Conservation (phyloP, 35 echinoderm and acorn worm genomes). For the Heliocidaris erythrogramma region DNA sequence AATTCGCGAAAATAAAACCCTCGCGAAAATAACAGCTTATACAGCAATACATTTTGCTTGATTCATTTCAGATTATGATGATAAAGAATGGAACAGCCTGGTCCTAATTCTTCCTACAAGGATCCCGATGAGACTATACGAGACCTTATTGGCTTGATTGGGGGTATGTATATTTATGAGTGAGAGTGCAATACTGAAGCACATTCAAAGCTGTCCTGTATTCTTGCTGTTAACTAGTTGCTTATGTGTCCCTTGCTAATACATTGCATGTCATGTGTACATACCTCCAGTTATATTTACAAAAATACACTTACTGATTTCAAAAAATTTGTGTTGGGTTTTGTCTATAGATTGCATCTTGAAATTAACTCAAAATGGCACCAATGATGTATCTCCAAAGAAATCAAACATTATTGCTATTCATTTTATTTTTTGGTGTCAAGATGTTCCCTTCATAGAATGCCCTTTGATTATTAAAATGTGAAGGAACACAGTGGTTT, state of each 20-base stretch:
- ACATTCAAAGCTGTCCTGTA: background rate
- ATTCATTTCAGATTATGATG: constrained; percentile 30
- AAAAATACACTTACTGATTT: background rate
- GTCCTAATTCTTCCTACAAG: constrained; percentile 30
- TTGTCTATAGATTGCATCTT: background rate
- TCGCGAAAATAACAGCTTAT: too few relatives aligned
- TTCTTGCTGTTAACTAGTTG: too few relatives aligned
- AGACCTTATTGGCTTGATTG: constrained; percentile 37
- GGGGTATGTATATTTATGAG: background rate
- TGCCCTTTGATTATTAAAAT: too few relatives aligned
- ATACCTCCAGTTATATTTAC: background rate
- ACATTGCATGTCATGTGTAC: background rate
- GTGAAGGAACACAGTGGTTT: too few relatives aligned
- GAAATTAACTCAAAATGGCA: too few relatives aligned
- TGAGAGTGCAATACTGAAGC: background rate
- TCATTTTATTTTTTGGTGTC: too few relatives aligned
- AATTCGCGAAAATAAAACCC: too few relatives aligned
- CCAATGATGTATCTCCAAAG: too few relatives aligned
- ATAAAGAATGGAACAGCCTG: constrained; percentile 27
- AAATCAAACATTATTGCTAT: too few relatives aligned
- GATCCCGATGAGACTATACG: constrained; percentile 30
- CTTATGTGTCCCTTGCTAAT: background rate
- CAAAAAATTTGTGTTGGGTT: background rate
- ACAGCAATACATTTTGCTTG: background rate
- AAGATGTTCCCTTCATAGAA: too few relatives aligned